These are phyloP conservation scores for Pedetes capensis DNA, from an alignment of 2,113 vertebrate genomes.

Conservation along the genomic window DNA sequence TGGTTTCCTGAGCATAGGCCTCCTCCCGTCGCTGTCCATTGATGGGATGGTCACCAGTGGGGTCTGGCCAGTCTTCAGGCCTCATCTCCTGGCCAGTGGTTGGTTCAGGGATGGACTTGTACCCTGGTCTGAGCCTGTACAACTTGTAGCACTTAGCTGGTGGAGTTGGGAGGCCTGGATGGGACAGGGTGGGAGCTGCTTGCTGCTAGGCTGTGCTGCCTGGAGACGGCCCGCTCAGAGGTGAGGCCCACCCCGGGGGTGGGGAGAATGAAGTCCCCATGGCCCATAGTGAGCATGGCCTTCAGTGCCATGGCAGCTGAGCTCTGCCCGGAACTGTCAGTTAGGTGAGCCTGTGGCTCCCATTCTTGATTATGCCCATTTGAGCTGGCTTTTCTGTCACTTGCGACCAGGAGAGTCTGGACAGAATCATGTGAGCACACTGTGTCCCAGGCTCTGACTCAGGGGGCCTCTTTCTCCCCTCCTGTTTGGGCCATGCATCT, in stretches of 20 bases:
- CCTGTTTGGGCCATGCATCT: background rate
- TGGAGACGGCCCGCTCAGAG: background rate
- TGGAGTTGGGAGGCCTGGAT: background rate
- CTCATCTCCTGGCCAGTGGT: background rate
- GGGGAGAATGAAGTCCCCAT: background rate
- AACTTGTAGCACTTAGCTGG: background rate
- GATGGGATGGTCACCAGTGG: background rate
- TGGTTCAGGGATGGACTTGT: background rate
- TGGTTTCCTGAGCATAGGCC: background rate
- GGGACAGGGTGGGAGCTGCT: background rate
- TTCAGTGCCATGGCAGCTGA: too few species aligned
- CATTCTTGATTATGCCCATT: background rate
- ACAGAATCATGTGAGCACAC: background rate
- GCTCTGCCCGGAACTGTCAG: background rate
- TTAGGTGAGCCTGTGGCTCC: background rate
- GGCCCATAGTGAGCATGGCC: too few species aligned
- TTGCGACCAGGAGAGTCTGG: background rate
- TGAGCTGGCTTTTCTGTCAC: background rate
- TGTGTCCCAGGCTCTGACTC: background rate
- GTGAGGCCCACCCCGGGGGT: background rate
- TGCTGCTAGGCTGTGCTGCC: background rate
- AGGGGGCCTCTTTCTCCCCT: background rate
- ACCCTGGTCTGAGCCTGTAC: background rate
- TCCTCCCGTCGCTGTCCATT: background rate
- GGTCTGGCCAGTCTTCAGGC: background rate